Evolutionary conservation across 2,113 vertebrate genomes (phyloP).

Genomic region (Vulpes vulpes): DNA sequence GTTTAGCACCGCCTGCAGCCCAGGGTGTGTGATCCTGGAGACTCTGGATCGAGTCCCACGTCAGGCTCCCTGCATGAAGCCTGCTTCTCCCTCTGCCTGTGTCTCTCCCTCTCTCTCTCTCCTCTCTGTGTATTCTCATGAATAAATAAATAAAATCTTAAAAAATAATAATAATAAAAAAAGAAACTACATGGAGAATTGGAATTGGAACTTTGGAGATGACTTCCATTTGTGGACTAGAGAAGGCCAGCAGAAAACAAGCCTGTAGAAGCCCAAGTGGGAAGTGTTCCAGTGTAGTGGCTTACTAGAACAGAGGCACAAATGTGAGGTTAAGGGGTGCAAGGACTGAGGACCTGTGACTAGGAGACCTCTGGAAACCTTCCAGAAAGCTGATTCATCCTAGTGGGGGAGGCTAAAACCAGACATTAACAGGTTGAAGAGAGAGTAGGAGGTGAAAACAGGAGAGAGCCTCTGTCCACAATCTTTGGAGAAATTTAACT

Average conservation of each 20-base stretch:
- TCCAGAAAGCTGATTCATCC: neutral
- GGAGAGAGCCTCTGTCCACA: neutral
- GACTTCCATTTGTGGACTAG: neutral
- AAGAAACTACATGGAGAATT: neutral
- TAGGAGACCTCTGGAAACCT: neutral
- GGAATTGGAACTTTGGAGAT: neutral
- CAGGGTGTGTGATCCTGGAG: too few relatives aligned
- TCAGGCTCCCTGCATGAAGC: too few relatives aligned
- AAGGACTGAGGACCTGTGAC: neutral
- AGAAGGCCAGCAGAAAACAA: neutral
- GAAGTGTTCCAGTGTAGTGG: neutral
- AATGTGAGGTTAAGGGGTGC: neutral
- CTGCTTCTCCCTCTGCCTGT: too few relatives aligned
- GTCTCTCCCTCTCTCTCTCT: too few relatives aligned
- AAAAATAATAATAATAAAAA: neutral
- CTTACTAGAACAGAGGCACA: neutral
- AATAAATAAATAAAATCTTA: too few relatives aligned
- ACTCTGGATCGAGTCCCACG: too few relatives aligned
- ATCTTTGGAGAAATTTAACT: conserved; percentile 10
- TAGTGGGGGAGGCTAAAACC: neutral
- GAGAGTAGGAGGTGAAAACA: neutral
- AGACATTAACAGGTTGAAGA: neutral
- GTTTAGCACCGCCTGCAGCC: too few relatives aligned
- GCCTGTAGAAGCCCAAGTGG: neutral
- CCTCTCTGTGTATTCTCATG: too few relatives aligned